Conservation (phyloP, 2,888 invertebrate species). For the Rhimphoctona megacephalus region DNA sequence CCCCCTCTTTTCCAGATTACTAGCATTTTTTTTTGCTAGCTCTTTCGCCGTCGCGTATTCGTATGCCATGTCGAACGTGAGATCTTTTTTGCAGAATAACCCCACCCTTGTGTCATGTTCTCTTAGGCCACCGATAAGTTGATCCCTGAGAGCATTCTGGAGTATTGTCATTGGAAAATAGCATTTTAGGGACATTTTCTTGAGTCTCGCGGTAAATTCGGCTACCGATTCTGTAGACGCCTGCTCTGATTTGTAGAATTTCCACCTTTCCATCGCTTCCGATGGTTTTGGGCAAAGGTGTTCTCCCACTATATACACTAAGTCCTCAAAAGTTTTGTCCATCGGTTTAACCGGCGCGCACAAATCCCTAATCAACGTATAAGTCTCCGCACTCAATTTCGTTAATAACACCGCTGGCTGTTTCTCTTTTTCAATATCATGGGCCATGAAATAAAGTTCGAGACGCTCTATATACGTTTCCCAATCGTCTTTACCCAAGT, state of each 20-base stretch:
- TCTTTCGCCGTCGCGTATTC: too few species aligned
- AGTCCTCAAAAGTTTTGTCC: slow-evolving; percentile 52
- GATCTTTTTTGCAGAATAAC: too few species aligned
- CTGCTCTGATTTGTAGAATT: slow-evolving; percentile 65
- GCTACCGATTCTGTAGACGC: slow-evolving; percentile 55
- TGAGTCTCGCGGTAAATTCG: slow-evolving; percentile 53
- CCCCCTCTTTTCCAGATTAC: too few species aligned
- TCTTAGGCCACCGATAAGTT: too few species aligned
- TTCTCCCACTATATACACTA: slow-evolving; percentile 63
- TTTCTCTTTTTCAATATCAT: slow-evolving; percentile 37
- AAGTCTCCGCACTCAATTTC: slow-evolving; percentile 55
- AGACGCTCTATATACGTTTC: slow-evolving; percentile 31
- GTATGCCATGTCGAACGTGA: too few species aligned
- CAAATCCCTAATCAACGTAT: slow-evolving; percentile 61
- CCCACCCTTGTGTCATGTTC: too few species aligned
- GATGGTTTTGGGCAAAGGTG: slow-evolving; percentile 64
- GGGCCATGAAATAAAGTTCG: slow-evolving; percentile 19
- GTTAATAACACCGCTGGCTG: slow-evolving; percentile 54
- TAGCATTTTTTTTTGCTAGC: too few species aligned
- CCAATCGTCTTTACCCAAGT: slow-evolving; percentile 36
- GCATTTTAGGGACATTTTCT: too few species aligned
- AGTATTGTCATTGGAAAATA: too few species aligned
- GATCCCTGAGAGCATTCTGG: too few species aligned
- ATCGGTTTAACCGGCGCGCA: slow-evolving; percentile 66
- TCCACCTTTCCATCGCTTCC: slow-evolving; percentile 67